Evolutionary conservation across 2,797 vertebrate genomes (phyloP), one percentile per base, ranked within the genome.

Genomic region (Discoglossus pictus): DNA sequence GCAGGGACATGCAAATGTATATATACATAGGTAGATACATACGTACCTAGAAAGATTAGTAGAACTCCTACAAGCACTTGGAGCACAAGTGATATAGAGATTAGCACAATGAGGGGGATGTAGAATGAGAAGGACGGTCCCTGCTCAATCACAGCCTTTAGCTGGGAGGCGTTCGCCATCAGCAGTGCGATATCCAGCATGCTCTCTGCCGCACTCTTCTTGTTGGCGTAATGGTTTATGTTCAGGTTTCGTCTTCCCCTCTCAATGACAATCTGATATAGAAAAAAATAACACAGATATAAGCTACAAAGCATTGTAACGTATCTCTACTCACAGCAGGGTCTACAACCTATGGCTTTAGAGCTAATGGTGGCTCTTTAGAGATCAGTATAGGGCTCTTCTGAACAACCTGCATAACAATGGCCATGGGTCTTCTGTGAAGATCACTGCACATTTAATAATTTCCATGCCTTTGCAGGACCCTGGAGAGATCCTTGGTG

Each of bases 141-240:
- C 70, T 98, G 92, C 42, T 93, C 91, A 62, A 99, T 56, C 39
- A 99, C 92, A 0, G 93, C 93, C 76, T 99, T 98, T 73, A 99
- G 88, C 84, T 99, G 97, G 1, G 97, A 97, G 0, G 97, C 96
- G 0, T 99, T 99, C 35, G 97, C 97, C 96, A 99, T 96, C 55
- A 99, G 91, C 51, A 99, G 84, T 0, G 97, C 97, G 1, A 99
- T 81, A 61, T 99, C 97, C 86, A 99, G 80, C 97, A 99, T 98
- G 87, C 96, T 99, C 77, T 99, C 94, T 0, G 96, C 96, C 0
- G 92, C 94, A 0, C 94, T 98, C 88, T 99, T 99, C 90, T 99
- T 99, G 67, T 97, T 99, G 64, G 97, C 96, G 0, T 99, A 99
- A 68, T 94, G 89, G 84, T 99, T 99, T 82, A 99, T 89, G 75